Evolutionary conservation across 2,113 vertebrate genomes (phyloP).

Genomic region (Lynx canadensis): DNA sequence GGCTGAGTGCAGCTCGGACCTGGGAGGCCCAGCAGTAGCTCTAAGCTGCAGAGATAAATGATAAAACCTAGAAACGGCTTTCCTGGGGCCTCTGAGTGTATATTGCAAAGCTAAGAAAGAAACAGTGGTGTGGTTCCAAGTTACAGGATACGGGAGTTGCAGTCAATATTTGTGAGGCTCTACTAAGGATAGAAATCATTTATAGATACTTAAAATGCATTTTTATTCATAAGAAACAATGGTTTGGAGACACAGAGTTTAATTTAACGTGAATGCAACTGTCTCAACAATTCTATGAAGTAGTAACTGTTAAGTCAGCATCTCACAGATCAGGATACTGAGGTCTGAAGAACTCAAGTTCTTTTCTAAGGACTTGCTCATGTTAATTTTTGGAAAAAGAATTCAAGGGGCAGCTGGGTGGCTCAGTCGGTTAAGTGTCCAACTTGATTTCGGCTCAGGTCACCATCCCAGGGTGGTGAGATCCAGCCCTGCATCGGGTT

Average conservation of each 20-base stretch:
- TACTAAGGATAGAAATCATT: neutral
- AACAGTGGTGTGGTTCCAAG: neutral
- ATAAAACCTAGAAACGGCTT: neutral
- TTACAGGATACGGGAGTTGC: neutral
- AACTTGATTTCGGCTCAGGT: too few relatives aligned
- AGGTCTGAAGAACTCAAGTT: neutral
- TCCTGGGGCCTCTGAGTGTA: neutral
- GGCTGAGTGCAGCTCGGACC: neutral
- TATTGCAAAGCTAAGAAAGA: neutral
- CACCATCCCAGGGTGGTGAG: too few relatives aligned
- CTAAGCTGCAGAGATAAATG: constrained; percentile 2
- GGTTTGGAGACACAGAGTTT: neutral
- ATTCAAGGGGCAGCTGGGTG: neutral
- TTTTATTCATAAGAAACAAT: neutral
- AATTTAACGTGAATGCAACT: neutral
- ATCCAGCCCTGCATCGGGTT: too few relatives aligned
- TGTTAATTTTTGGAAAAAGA: neutral
- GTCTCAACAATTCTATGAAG: neutral
- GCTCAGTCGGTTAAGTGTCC: too few relatives aligned
- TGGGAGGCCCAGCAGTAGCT: neutral
- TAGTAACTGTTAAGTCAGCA: neutral
- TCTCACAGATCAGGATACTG: neutral
- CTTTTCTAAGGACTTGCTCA: neutral
- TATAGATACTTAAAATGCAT: neutral
- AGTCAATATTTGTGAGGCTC: neutral